Conservation (phyloP, 2,113 vertebrate genomes). For the Trachemys scripta region DNA sequence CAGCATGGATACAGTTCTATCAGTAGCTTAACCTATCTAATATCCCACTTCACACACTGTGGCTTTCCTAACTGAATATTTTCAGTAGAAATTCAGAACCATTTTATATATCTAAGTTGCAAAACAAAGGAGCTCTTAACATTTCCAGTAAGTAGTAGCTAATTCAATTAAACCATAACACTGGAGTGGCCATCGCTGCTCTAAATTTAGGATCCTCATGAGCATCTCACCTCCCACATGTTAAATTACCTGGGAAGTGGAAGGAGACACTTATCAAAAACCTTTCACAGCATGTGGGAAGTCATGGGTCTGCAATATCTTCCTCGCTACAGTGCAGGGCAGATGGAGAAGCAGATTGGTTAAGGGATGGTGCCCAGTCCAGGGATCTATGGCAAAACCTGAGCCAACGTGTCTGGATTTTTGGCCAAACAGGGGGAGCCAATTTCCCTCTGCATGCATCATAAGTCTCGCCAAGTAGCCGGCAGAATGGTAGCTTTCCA, state of each 20-base stretch:
- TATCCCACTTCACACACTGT: neutral
- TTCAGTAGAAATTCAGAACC: neutral
- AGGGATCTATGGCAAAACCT: neutral
- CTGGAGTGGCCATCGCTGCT: neutral
- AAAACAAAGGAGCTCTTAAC: neutral
- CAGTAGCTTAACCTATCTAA: neutral
- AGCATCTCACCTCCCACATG: neutral
- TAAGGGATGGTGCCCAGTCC: neutral
- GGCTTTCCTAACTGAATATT: neutral
- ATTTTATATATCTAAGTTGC: neutral
- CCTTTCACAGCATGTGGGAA: neutral
- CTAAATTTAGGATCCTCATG: neutral
- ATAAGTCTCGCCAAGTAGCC: neutral
- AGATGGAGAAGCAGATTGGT: neutral
- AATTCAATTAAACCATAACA: neutral
- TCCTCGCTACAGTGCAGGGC: neutral
- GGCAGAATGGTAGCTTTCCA: neutral
- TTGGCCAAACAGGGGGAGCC: neutral
- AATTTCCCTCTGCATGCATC: neutral
- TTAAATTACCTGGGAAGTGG: neutral
- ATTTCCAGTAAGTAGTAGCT: neutral
- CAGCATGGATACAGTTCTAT: neutral
- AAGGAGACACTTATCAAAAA: neutral
- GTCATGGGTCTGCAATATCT: neutral
- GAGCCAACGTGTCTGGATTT: neutral